Conservation (phyloP, 2,113 vertebrate species). For the Anoplopoma fimbria region DNA sequence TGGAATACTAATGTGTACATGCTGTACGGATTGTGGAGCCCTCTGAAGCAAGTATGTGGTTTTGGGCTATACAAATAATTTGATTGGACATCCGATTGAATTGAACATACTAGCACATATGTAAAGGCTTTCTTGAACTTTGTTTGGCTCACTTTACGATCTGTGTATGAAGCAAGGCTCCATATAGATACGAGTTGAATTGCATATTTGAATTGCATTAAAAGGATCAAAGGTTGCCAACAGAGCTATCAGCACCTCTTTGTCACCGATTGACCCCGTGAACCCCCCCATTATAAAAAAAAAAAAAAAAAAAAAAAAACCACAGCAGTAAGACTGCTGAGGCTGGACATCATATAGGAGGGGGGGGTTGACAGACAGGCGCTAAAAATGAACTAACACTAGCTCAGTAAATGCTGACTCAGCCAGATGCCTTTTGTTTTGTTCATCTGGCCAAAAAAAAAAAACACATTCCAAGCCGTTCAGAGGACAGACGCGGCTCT, state of each 20-base stretch:
- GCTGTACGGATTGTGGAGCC: too few species aligned
- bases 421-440: slow-evolving; percentile 30
- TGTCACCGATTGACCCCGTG: slow-evolving; percentile 11
- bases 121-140: not conserved
- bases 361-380: too few species aligned
- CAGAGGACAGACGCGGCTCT: not conserved
- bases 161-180: not conserved
- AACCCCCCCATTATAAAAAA: not conserved
- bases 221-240: slow-evolving; percentile 35
- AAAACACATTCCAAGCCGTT: slow-evolving; percentile 27
- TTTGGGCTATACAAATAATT: too few species aligned
- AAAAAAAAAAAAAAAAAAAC: too few species aligned
- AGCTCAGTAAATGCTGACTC: slow-evolving; percentile 45
- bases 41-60: too few species aligned
- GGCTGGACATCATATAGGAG: slow-evolving; percentile 25
- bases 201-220: not conserved
- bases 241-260: slow-evolving; percentile 19
- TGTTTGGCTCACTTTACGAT: not conserved
- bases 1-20: not conserved
- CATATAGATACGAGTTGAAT: not conserved
- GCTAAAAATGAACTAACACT: slow-evolving; percentile 19
- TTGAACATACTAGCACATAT: not conserved
- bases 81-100: too few species aligned
- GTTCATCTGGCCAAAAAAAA: too few species aligned
- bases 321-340: too few species aligned